phyloP scores from a whole-genome alignment of 2,888 invertebrate genomes.

The Caenorhabditis sp. region DNA sequence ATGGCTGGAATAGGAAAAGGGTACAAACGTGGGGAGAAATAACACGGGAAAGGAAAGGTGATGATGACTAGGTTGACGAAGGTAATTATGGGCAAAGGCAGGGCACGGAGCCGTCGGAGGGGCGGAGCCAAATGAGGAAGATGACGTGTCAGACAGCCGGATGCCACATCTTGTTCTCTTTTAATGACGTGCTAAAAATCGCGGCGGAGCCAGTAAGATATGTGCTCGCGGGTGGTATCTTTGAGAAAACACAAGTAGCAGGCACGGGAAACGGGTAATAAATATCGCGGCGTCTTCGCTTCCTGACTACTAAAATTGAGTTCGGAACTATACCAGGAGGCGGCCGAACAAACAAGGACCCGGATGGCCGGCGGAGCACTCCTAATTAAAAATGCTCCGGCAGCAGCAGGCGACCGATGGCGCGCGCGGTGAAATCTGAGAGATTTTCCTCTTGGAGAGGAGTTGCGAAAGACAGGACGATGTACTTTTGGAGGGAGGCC shows the following conservation, averaged over 20 bases:
- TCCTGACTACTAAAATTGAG: constrained; percentile 57
- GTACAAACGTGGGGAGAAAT: constrained; percentile 8
- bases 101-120: not conserved
- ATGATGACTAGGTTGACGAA: constrained; percentile 34
- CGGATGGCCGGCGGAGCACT: constrained; percentile 34
- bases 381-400: constrained; percentile 51
- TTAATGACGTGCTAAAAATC: constrained; percentile 42
- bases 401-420: too few species aligned
- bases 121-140: not conserved
- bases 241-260: constrained; percentile 8
- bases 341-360: constrained; percentile 29
- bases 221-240: not conserved
- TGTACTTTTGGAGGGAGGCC: constrained; percentile 42
- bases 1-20: constrained; percentile 22
- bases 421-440: constrained; percentile 43
- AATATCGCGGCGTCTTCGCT: constrained; percentile 51
- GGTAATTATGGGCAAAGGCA: constrained; percentile 29
- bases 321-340: constrained; percentile 47
- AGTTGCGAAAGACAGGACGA: constrained; percentile 10
- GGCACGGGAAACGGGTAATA: constrained; percentile 25
- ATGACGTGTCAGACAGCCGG: constrained; percentile 29
- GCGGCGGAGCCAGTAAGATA: not conserved
- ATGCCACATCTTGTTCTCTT: constrained; percentile 20
- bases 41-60: not conserved
- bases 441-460: constrained; percentile 23